Conservation (phyloP, 1,140 invertebrate species). For the Mamestra configurata region DNA sequence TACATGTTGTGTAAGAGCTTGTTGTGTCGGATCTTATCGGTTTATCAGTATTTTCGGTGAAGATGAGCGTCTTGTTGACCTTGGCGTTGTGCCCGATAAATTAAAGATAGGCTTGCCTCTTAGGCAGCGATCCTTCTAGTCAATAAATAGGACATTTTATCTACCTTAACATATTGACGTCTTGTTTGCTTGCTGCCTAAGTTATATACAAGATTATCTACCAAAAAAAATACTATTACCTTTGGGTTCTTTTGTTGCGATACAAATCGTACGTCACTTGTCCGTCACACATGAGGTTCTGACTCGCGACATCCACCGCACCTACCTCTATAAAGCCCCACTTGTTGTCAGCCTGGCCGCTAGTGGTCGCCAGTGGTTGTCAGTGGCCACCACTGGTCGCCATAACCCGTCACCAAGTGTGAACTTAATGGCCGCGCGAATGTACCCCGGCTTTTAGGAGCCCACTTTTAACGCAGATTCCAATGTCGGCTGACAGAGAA, state of each 20-base stretch:
- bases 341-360: neutral
- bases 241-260: too few relatives aligned
- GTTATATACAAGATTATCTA: too few relatives aligned
- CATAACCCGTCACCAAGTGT: neutral
- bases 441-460: slow-evolving; percentile 13
- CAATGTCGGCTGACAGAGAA: neutral
- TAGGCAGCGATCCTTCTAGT: neutral
- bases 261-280: too few relatives aligned
- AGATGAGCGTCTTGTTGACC: neutral
- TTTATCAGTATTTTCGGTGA: slow-evolving; percentile 19
- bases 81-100: slow-evolving; percentile 24
- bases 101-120: slow-evolving; percentile 1
- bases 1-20: slow-evolving; percentile 29
- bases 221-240: too few relatives aligned
- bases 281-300: too few relatives aligned
- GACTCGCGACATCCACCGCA: too few relatives aligned
- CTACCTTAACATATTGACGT: neutral
- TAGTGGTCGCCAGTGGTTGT: neutral
- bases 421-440: slow-evolving; percentile 8
- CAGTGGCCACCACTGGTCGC: neutral
- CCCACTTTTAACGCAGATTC: neutral
- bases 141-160: neutral
- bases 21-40: slow-evolving; percentile 15
- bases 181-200: neutral
- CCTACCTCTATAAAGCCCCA: too few relatives aligned